A percentile compares a stretch with the other conserved stretches of the same genome.
phyloP scores from a whole-genome alignment of 1,140 invertebrate species.

The Cephus cinctus region DNA sequence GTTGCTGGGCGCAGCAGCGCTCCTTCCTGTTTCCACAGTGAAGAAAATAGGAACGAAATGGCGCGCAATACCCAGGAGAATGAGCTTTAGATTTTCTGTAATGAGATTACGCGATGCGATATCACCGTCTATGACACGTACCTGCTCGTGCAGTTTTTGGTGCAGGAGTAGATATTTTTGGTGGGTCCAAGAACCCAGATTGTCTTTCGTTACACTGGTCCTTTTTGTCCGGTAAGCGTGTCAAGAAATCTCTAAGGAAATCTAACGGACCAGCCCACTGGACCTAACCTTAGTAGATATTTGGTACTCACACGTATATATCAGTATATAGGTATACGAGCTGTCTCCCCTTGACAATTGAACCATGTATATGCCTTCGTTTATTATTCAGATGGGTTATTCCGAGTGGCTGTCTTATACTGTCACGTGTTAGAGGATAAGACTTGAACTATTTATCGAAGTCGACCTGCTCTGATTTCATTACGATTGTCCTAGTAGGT shows the following conservation, averaged over 20 bases:
- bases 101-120: slow-evolving; percentile 17
- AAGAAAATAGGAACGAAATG: no score
- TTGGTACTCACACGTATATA: background rate
- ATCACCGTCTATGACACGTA: no score
- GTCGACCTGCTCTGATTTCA: slow-evolving; percentile 2
- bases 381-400: slow-evolving; percentile 6
- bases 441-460: slow-evolving; percentile 5
- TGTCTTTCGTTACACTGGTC: no score
- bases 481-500: slow-evolving; percentile 5
- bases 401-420: background rate
- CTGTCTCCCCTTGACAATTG: slow-evolving; percentile 1
- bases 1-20: no score
- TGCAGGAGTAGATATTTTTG: no score
- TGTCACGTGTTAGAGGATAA: slow-evolving; percentile 1
- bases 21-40: no score
- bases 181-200: no score
- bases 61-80: no score
- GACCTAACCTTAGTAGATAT: background rate
- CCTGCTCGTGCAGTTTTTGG: no score
- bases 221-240: no score
- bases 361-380: background rate
- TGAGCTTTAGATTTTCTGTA: slow-evolving; percentile 11
- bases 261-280: slow-evolving; percentile 1
- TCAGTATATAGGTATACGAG: background rate
- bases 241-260: slow-evolving; percentile 6